Evolutionary conservation across 1,140 invertebrate genomes (phyloP).

Genomic region (Saccostrea cuccullata): DNA sequence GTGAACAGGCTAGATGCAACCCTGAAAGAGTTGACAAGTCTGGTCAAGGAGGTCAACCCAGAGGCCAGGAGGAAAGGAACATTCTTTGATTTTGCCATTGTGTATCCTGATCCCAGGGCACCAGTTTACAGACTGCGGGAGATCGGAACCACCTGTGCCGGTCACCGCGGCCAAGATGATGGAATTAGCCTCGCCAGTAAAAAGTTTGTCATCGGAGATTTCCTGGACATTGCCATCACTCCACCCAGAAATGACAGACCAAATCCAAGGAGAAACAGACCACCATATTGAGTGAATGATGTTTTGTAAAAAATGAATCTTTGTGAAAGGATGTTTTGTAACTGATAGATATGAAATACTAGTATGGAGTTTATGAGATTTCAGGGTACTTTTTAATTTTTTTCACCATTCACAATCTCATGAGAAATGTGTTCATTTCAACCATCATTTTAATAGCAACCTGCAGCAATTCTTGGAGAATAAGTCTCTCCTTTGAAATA

Average conservation of each 20-base stretch:
- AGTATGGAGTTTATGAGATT: no score
- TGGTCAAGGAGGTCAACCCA: slow-evolving; percentile 98
- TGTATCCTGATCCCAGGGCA: slow-evolving; percentile 91
- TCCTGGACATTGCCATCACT: slow-evolving; percentile 97
- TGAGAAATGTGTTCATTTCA: no score
- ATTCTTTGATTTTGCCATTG: slow-evolving; percentile 98
- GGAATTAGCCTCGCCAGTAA: slow-evolving; percentile 77
- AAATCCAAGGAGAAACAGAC: slow-evolving; percentile 60
- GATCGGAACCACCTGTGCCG: slow-evolving; percentile 95
- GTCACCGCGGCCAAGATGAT: slow-evolving; percentile 87
- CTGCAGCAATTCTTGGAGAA: no score
- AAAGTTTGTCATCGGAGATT: slow-evolving; percentile 87
- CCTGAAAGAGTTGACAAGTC: slow-evolving; percentile 93
- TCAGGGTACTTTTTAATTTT: no score
- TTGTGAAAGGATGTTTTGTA: background rate
- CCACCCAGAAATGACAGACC: slow-evolving; percentile 82
- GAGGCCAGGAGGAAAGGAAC: slow-evolving; percentile 96
- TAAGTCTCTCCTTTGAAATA: no score
- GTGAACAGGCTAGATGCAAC: slow-evolving; percentile 93
- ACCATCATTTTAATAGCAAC: no score
- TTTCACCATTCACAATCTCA: no score
- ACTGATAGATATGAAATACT: no score
- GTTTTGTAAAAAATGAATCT: background rate
- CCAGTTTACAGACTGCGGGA: slow-evolving; percentile 93
- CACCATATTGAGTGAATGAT: slow-evolving; percentile 22